Percentiles rank a stretch among this genome's conserved stretches.
These are phyloP conservation scores for Elymnias hypermnestra DNA, from an alignment of 1,140 invertebrate genomes.

Conservation along the genomic window DNA sequence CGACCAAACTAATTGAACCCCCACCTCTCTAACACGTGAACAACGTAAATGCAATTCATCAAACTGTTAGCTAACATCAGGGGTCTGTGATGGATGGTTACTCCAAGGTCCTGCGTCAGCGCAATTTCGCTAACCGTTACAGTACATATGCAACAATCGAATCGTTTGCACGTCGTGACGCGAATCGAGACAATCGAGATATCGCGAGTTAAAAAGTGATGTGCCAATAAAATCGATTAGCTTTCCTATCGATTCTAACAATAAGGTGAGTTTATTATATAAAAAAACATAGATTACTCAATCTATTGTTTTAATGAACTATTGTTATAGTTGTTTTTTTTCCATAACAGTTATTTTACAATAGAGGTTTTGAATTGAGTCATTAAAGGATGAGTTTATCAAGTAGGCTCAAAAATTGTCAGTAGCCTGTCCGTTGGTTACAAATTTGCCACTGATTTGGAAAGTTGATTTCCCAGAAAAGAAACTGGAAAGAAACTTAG, in stretches of 20 bases:
- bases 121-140: conserved; percentile 24
- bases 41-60: background rate
- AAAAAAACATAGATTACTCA: no score
- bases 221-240: background rate
- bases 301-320: no score
- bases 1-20: background rate
- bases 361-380: no score
- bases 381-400: no score
- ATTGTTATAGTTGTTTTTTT: no score
- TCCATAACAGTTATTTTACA: no score
- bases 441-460: no score
- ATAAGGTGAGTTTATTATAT: background rate
- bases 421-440: no score
- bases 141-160: conserved; percentile 16
- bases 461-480: no score
- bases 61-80: background rate
- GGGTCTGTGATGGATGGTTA: conserved; percentile 3
- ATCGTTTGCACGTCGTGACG: conserved; percentile 8
- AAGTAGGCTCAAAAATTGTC: no score
- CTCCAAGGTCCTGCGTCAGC: conserved; percentile 21
- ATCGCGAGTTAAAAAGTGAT: conserved; percentile 9
- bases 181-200: background rate
- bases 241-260: background rate
- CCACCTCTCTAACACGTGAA: background rate
- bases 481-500: no score